phyloP scores from a whole-genome alignment of 2,113 vertebrate genomes.

The Eretmochelys imbricata region DNA sequence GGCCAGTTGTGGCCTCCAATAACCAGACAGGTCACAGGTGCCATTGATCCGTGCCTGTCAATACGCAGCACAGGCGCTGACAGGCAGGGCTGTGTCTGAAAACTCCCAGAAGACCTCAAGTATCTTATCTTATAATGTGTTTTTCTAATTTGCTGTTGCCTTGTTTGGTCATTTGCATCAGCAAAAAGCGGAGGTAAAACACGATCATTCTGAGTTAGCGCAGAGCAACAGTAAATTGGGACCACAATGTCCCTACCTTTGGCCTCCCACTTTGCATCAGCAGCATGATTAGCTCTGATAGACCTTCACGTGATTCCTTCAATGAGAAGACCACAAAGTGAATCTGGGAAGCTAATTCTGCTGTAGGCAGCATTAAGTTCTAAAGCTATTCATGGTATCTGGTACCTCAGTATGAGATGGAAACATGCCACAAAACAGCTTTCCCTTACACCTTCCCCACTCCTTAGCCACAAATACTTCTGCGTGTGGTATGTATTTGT shows the following conservation, averaged over 20 bases:
- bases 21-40: rapidly evolving
- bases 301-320: neutral
- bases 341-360: neutral
- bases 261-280: too few species aligned
- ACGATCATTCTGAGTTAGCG: neutral
- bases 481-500: neutral
- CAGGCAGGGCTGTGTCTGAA: too few species aligned
- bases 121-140: neutral
- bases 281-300: neutral
- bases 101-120: neutral
- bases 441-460: neutral
- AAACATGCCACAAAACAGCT: neutral
- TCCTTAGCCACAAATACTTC: neutral
- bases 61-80: too few species aligned
- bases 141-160: neutral
- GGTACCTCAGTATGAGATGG: neutral
- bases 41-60: neutral
- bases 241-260: neutral
- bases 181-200: neutral
- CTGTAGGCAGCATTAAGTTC: neutral
- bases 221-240: too few species aligned
- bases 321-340: neutral
- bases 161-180: neutral
- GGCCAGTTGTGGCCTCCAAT: neutral
- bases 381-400: neutral